Evolutionary conservation across 2,113 vertebrate genomes (phyloP), one percentile per base, ranked within the genome.

Genomic region (Tamias sibiricus): DNA sequence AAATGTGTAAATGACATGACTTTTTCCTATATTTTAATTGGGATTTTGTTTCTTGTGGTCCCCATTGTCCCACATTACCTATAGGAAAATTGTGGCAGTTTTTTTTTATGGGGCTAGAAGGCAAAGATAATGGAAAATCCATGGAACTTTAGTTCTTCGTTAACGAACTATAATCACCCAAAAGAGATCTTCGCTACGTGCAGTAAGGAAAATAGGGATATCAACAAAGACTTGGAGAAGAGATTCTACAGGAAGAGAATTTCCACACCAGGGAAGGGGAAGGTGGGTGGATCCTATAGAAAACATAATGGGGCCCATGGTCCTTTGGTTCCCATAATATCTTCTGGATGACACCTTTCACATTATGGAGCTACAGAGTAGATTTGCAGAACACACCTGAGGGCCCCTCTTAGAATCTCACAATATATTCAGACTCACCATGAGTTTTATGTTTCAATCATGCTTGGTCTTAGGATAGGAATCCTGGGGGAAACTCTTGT

Each of bases 11-110:
- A 22, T 1, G 8, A 42, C 19, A 22, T 87, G 75, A 74, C 2
- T 37, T 66, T 68, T 40, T 22, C 75, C 57, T 42, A 54, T 86
- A 26, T 42, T n/a, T n/a, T 76, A 32, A 26, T 62, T 40, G 42
- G 40, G 94, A 24, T 42, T 94, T 85, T 86, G 37, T 89, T 69
- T 96, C n/a, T n/a, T 89, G 40, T 57, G 24, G 57, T 77, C 3
- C 47, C 66, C 0, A 37, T 0, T 22, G 10, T 8, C 10, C 30
- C 52, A 44, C 35, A 37, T 88, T 75, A 10, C 57, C 40, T 64
- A 57, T 57, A 24, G 54, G 7, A 57, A 57, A 57, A n/a, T n/a
- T 57, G 54, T 54, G 37, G 28, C 32, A 47, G 37, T n/a, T n/a
- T n/a, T n/a, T 66, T 86, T 92, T 47, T 87, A 17, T 35, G 82